These are phyloP conservation scores for Dusona sp. DNA, from an alignment of 2,888 invertebrate species.

Conservation along the genomic window DNA sequence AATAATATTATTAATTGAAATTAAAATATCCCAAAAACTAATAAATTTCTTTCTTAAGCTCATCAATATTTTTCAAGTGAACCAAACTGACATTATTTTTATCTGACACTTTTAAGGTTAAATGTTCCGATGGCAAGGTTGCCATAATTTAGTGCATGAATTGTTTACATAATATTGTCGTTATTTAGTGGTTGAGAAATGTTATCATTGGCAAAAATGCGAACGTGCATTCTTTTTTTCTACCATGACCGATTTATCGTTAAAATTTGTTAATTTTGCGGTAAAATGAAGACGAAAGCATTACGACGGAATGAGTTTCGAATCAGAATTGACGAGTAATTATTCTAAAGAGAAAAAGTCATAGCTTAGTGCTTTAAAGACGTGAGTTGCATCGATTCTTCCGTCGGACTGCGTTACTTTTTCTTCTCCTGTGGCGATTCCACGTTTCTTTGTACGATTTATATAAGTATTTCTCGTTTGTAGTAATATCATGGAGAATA, in stretches of 20 bases:
- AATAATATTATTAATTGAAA: neutral
- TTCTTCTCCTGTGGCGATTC: constrained; percentile 24
- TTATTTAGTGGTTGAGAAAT: neutral
- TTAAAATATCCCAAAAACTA: neutral
- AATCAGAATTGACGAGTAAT: constrained; percentile 17
- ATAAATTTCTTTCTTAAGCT: neutral
- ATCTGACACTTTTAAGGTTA: neutral
- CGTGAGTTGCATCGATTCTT: constrained; percentile 62
- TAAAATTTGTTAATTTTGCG: neutral
- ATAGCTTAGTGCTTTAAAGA: constrained; percentile 7
- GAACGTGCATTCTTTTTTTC: neutral
- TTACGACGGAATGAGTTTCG: constrained; percentile 29
- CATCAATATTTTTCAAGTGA: neutral
- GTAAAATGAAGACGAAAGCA: constrained; percentile 14
- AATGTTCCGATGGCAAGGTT: neutral
- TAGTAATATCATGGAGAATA: constrained; percentile 1
- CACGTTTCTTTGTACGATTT: constrained; percentile 44
- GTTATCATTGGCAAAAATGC: neutral
- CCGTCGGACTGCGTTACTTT: constrained; percentile 60
- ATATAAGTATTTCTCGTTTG: constrained; percentile 6
- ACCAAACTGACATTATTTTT: neutral
- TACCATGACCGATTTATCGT: neutral
- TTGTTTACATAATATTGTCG: neutral
- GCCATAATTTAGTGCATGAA: neutral
- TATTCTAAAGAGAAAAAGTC: constrained; percentile 19